Conservation (phyloP, 2,888 invertebrate genomes). For the Lycia hirtaria region DNA sequence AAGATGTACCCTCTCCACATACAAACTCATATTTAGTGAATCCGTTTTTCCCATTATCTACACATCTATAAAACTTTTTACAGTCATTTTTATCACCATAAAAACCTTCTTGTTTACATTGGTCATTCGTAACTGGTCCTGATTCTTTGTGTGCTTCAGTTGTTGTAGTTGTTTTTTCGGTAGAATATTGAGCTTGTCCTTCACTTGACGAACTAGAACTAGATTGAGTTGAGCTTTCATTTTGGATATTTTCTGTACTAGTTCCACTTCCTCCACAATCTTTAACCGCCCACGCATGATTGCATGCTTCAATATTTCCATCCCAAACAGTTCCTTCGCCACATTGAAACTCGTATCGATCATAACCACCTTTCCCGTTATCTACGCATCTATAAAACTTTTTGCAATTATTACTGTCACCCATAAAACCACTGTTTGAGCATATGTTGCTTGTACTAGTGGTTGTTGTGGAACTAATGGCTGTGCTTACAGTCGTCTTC, state of each 20-base stretch:
- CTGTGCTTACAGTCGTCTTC: conserved; percentile 24
- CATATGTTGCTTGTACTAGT: conserved; percentile 45
- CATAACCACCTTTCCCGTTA: conserved; percentile 73
- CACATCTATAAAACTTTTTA: conserved; percentile 89
- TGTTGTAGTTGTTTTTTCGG: conserved; percentile 29
- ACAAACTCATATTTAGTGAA: conserved; percentile 83
- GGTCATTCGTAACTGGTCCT: conserved; percentile 13
- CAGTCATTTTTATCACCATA: conserved; percentile 84
- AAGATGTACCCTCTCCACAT: conserved; percentile 86
- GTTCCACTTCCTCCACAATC: conserved; percentile 43
- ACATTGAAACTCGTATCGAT: conserved; percentile 84
- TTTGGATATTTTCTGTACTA: conserved; percentile 24
- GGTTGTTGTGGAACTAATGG: conserved; percentile 35
- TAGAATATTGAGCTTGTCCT: conserved; percentile 22
- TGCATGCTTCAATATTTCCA: conserved; percentile 76
- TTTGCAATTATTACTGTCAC: conserved; percentile 84
- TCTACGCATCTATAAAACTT: conserved; percentile 89
- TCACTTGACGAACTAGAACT: conserved; percentile 29
- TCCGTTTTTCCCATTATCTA: conserved; percentile 75
- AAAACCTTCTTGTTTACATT: conserved; percentile 75
- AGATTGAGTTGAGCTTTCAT: conserved; percentile 36
- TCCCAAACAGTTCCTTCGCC: conserved; percentile 87
- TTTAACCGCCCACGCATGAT: conserved; percentile 61
- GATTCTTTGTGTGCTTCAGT: conserved; percentile 17
- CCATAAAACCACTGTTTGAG: conserved; percentile 86